A percentile compares a stretch with the other conserved stretches of the same genome.
Evolutionary conservation across 2,888 invertebrate species (phyloP).

Genomic region (Crocallis elinguaria): DNA sequence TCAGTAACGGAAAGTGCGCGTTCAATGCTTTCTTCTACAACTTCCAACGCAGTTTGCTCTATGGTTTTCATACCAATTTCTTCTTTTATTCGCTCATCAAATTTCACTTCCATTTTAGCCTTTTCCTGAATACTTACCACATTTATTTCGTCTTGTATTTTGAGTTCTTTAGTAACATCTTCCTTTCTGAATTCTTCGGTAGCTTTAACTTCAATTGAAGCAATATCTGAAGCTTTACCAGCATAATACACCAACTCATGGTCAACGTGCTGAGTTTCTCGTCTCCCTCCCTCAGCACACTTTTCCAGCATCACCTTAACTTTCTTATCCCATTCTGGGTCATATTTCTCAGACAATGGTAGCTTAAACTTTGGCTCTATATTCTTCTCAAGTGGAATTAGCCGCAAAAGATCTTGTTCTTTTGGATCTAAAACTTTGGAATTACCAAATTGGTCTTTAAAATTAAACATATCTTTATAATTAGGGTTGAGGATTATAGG

Average conservation of each 20-base stretch:
- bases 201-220: background rate
- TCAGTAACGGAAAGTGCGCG: conserved; percentile 65
- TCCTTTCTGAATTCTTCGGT: conserved; percentile 19
- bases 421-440: conserved; percentile 34
- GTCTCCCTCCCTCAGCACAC: background rate
- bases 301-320: conserved; percentile 24
- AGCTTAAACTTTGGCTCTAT: conserved; percentile 61
- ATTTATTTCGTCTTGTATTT: conserved; percentile 26
- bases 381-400: conserved; percentile 15
- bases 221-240: conserved; percentile 1
- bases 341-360: conserved; percentile 70
- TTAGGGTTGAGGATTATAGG: conserved; percentile 70
- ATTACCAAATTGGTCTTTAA: conserved; percentile 41
- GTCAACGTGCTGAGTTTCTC: conserved; percentile 3
- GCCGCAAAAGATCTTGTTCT: conserved; percentile 41
- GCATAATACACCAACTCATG: conserved; percentile 7
- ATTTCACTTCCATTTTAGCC: conserved; percentile 39
- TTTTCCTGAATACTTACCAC: conserved; percentile 23
- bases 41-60: conserved; percentile 60
- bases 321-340: conserved; percentile 55
- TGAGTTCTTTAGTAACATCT: conserved; percentile 24
- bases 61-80: conserved; percentile 61
- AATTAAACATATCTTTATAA: conserved; percentile 61
- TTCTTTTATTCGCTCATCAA: conserved; percentile 50
- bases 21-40: conserved; percentile 69